A percentile compares a stretch with the other conserved stretches of the same genome.
Evolutionary conservation across 2,113 vertebrate species (phyloP).

Genomic region (Diadophis punctatus): DNA sequence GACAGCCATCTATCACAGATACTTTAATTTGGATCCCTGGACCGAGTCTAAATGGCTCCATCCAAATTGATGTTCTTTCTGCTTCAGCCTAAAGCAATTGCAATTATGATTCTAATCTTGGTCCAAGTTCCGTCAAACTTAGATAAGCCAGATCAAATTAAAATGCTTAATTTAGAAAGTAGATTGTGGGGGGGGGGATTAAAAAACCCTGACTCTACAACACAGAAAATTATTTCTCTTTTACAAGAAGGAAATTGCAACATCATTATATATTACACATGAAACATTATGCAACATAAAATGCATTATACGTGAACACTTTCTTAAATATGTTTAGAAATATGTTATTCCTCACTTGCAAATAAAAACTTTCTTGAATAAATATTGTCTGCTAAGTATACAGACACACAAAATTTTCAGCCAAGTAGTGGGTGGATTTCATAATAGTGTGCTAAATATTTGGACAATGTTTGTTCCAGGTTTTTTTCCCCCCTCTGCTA

Average conservation of each 20-base stretch:
- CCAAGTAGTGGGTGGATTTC: slow-evolving; percentile 23
- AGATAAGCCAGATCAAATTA: neutral
- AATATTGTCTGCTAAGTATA: neutral
- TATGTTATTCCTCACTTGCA: neutral
- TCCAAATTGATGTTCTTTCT: neutral
- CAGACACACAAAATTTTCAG: slow-evolving; percentile 5
- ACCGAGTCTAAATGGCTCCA: neutral
- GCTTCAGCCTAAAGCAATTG: neutral
- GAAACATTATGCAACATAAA: neutral
- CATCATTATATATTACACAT: neutral
- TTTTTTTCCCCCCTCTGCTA: neutral
- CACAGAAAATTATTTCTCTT: neutral
- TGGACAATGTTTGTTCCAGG: neutral
- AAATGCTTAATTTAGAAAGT: neutral
- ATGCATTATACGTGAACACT: neutral
- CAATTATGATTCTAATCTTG: neutral
- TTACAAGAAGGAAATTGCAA: slow-evolving; percentile 3
- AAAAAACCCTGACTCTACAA: no score
- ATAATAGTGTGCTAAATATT: slow-evolving; percentile 1
- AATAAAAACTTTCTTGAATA: neutral
- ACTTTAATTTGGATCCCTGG: neutral
- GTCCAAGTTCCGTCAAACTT: neutral
- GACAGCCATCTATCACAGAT: neutral
- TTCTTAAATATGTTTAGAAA: neutral
- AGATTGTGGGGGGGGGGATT: neutral